Evolutionary conservation across 1,140 invertebrate species (phyloP).

Genomic region (Drosophila ironensis): DNA sequence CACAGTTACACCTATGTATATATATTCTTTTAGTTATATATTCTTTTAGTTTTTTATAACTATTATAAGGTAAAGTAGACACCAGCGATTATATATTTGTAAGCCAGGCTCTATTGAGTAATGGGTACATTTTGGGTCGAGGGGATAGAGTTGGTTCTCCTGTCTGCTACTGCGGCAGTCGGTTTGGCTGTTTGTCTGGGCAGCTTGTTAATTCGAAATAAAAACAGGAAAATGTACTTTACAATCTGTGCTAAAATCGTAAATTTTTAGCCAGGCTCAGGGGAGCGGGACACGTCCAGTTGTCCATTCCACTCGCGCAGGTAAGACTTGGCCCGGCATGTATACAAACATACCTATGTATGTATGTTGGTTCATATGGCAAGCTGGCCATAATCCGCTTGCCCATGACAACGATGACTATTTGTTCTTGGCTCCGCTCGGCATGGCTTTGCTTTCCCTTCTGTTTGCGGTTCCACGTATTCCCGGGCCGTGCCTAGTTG

Average conservation of each 20-base stretch:
- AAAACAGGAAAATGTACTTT: slow-evolving; percentile 80
- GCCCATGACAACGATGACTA: slow-evolving; percentile 58
- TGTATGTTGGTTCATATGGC: no score
- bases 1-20: no score
- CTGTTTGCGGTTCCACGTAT: slow-evolving; percentile 68
- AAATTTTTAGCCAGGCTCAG: slow-evolving; percentile 68
- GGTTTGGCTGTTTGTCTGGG: slow-evolving; percentile 49
- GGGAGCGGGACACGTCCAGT: slow-evolving; percentile 43
- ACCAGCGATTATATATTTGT: no score
- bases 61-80: no score
- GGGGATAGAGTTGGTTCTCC: no score
- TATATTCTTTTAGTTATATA: no score
- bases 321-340: slow-evolving; percentile 1
- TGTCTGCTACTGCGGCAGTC: slow-evolving; percentile 6
- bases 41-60: no score
- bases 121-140: no score
- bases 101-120: no score
- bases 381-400: no score
- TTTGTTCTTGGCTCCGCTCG: slow-evolving; percentile 56
- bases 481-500: slow-evolving; percentile 62
- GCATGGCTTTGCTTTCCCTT: slow-evolving; percentile 15
- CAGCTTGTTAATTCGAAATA: slow-evolving; percentile 76
- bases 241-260: slow-evolving; percentile 79
- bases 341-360: no score
- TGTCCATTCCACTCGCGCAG: slow-evolving; percentile 1